These are phyloP conservation scores for Xiphias gladius DNA, from an alignment of 2,113 vertebrate species.

Conservation along the genomic window DNA sequence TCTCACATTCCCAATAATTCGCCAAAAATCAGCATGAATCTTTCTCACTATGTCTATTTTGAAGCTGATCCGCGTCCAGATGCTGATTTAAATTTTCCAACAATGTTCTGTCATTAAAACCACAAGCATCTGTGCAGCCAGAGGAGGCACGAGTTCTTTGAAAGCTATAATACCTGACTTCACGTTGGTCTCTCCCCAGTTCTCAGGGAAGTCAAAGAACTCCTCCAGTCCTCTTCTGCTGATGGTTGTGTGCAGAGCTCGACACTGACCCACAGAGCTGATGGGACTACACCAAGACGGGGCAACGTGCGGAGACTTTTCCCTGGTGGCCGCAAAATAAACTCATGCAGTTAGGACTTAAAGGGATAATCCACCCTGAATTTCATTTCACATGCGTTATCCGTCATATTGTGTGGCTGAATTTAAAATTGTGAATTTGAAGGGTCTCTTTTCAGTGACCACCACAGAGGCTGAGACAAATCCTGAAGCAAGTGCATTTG, in stretches of 20 bases:
- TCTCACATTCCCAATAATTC: not conserved
- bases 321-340: slow-evolving; percentile 43
- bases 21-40: not conserved
- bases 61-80: not conserved
- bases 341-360: not conserved
- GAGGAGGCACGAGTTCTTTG: not conserved
- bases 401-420: not conserved
- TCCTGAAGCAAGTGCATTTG: no score
- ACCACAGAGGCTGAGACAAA: no score
- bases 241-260: slow-evolving; percentile 86
- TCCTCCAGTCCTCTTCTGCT: slow-evolving; percentile 89
- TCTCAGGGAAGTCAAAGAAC: slow-evolving; percentile 94
- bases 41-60: not conserved
- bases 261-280: slow-evolving; percentile 60
- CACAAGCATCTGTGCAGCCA: no score
- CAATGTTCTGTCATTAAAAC: no score
- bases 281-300: slow-evolving; percentile 22
- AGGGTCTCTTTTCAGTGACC: no score
- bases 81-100: no score
- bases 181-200: slow-evolving; percentile 91
- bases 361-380: not conserved
- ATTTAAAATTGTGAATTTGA: not conserved
- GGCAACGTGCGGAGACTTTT: not conserved
- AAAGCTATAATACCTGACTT: slow-evolving; percentile 87
- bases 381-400: not conserved